Evolutionary conservation across 2,888 invertebrate species (phyloP), one percentile per base, ranked within the genome.

Genomic region (Apamea epomidion): DNA sequence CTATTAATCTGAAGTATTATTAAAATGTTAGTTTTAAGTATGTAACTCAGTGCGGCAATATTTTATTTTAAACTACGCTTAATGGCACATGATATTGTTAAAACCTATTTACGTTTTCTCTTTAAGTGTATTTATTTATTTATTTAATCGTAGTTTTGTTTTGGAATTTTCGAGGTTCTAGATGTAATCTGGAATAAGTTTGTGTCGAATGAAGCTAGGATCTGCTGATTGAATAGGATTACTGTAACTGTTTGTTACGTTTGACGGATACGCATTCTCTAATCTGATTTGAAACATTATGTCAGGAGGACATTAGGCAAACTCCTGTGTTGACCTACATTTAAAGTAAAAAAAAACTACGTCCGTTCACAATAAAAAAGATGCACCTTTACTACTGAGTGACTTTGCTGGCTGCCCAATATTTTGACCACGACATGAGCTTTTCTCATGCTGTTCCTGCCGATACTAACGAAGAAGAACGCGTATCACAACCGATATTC

Each of bases 401-500:
- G 12, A 12, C 16, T 7, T 71, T 45, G 58, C 21, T 62, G 16
- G 10, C 25, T 14, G 14, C 25, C 21, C 51, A 51, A 16, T 68
- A 60, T 48, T 37, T 58, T 58, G 25, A 29, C 12, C 29, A 51
- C 37, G 7, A 3, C n/a, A 18, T 58, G 37, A 37, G 2, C 4
- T 14, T 42, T 42, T 8, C 7, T 29, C 37, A 29, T 18, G 25
- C 25, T 25, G 25, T 25, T 32, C 25, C 16, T 32, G 8, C 14
- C 16, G 14, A 70, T 70, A 51, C 32, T 32, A 54, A 37, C 2
- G 16, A 18, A 37, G 16, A n/a, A 37, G 14, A 29, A 72, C 21
- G 16, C 32, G 12, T 65, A 18, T 62, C 16, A 29, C 62, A 62
- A 62, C 16, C 62, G 62, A 29, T 62, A 29, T 76, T 84, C 29